Evolutionary conservation across 2,888 invertebrate genomes (phyloP), one percentile per base, ranked within the genome.

Genomic region (Leucophenga montana): DNA sequence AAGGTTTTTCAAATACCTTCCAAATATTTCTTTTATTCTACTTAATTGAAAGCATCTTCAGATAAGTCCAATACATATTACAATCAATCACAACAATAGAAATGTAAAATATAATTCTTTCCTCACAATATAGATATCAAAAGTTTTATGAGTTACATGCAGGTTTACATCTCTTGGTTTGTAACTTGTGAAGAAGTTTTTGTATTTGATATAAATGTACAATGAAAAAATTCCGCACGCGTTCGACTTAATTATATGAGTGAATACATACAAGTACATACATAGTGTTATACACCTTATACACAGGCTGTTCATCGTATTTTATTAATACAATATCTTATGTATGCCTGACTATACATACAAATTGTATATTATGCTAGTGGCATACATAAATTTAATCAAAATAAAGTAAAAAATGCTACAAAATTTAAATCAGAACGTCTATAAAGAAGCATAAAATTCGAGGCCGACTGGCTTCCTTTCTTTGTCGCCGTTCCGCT

Each of bases 401-500:
- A 11, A 33, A 59, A n/a, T 31, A 16, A 13, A 9, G 8, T 18
- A 54, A 54, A 54, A 18, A 54, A 22, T 54, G 18, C 18, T 18
- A 20, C 6, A 54, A 18, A 22, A 9, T 54, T 54, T 18, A 11
- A 54, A 54, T n/a, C 27, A 31, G 13, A 20, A 16, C 18, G 31
- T n/a, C 4, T 8, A 46, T 2, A 62, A 13, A n/a, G 20, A 14
- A 62, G n/a, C 59, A 56, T 33, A 56, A 16, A 18, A 33, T 46
- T 46, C 18, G 20, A 18, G 18, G n/a, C 46, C n/a, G 31, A 13
- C 22, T 11, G 16, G 46, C 56, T 57, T 22, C 31, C 72, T 39
- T 66, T 71, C 73, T 75, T 73, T 71, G 59, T 68, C 22, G 56
- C 22, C 11, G 56, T 71, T 66, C 54, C 54, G 59, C 46, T 67